A percentile compares a stretch with the other conserved stretches of the same genome.
phyloP scores from a whole-genome alignment of 1,140 invertebrate genomes.

The Pseudomyrmex cubaensis region DNA sequence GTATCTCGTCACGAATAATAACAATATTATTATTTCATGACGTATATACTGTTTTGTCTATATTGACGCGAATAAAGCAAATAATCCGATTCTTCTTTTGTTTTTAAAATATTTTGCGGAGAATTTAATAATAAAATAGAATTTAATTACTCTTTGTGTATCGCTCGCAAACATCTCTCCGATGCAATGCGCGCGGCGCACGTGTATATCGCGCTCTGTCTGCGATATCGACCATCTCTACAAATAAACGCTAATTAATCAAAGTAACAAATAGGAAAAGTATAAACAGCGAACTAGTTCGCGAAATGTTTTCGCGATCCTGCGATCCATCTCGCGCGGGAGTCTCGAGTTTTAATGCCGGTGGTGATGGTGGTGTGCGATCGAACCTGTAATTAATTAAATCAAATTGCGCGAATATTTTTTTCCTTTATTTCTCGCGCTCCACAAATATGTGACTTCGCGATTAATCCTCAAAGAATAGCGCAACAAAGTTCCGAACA shows the following conservation, averaged over 20 bases:
- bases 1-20: neutral
- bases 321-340: neutral
- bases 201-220: neutral
- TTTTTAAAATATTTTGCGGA: too few species aligned
- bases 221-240: slow-evolving; percentile 24
- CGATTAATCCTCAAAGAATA: too few species aligned
- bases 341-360: neutral
- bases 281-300: slow-evolving; percentile 24
- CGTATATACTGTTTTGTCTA: neutral
- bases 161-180: neutral
- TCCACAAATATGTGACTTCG: too few species aligned
- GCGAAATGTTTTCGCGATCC: slow-evolving; percentile 6
- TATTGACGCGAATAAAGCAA: too few species aligned
- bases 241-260: slow-evolving; percentile 29
- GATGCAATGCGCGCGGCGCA: neutral
- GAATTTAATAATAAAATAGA: too few species aligned
- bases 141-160: too few species aligned
- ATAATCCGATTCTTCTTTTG: too few species aligned
- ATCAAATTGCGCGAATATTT: neutral
- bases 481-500: too few species aligned
- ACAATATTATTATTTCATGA: neutral
- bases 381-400: slow-evolving; percentile 35
- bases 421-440: too few species aligned
- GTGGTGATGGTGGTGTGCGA: neutral
- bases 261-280: neutral